phyloP scores from a whole-genome alignment of 2,888 invertebrate species.

The Calliphora vomitoria region DNA sequence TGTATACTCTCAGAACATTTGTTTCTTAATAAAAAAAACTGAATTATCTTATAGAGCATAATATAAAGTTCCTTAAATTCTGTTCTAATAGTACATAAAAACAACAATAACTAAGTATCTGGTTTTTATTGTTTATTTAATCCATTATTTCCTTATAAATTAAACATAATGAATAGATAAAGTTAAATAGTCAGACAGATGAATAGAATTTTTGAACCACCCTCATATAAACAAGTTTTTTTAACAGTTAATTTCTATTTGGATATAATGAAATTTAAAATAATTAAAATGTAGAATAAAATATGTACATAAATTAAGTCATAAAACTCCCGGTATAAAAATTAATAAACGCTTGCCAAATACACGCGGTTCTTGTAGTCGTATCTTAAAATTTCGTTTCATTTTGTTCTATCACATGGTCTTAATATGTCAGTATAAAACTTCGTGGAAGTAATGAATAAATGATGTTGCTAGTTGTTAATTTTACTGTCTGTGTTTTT shows the following conservation, averaged over 20 bases:
- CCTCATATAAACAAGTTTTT: constrained; percentile 39
- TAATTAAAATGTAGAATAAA: not conserved
- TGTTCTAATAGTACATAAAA: too few species aligned
- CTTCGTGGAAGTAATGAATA: not conserved
- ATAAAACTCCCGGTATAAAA: not conserved
- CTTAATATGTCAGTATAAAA: not conserved
- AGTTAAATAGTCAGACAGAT: constrained; percentile 55
- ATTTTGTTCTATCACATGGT: constrained; percentile 11
- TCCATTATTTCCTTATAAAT: constrained; percentile 44
- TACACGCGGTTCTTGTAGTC: too few species aligned
- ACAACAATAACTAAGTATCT: not conserved
- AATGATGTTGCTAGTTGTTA: not conserved
- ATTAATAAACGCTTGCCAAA: constrained; percentile 37
- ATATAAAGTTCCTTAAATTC: constrained; percentile 1
- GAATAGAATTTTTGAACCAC: too few species aligned
- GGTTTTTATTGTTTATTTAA: constrained; percentile 40
- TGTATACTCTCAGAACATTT: too few species aligned
- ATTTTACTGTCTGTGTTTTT: constrained; percentile 9
- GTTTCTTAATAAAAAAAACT: too few species aligned
- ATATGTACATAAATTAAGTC: constrained; percentile 22
- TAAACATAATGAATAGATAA: constrained; percentile 64
- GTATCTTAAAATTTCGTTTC: too few species aligned
- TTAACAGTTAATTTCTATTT: too few species aligned
- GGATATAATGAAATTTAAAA: not conserved
- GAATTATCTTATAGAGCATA: too few species aligned